A percentile compares a stretch with the other conserved stretches of the same genome.
These are phyloP conservation scores for Oplegnathus fasciatus DNA, from an alignment of 2,113 vertebrate genomes.

Conservation along the genomic window DNA sequence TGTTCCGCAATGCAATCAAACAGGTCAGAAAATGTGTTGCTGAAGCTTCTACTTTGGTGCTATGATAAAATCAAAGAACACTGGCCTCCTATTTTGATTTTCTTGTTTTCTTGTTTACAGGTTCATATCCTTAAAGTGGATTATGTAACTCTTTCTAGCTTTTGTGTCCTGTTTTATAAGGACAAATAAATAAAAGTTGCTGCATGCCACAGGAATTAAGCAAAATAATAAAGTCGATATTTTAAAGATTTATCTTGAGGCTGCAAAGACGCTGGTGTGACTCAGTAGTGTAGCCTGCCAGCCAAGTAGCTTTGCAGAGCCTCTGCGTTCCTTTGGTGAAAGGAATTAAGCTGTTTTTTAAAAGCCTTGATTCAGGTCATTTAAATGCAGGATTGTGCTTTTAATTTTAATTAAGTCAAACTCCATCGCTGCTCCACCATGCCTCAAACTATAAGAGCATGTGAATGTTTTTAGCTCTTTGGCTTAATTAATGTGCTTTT, in stretches of 20 bases:
- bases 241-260: neutral
- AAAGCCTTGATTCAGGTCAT: neutral
- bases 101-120: neutral
- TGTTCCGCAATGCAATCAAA: slow-evolving; percentile 90
- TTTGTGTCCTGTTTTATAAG: neutral
- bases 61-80: slow-evolving; percentile 6
- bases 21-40: slow-evolving; percentile 84
- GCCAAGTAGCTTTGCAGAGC: neutral
- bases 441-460: neutral
- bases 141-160: neutral
- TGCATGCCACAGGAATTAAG: neutral
- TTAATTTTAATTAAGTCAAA: slow-evolving; percentile 15
- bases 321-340: neutral
- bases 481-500: neutral
- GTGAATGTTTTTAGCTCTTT: neutral
- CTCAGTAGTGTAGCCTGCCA: neutral
- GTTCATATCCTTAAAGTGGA: neutral
- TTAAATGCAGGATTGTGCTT: neutral
- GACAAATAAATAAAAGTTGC: slow-evolving; percentile 2
- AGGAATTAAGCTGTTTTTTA: slow-evolving; percentile 1
- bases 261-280: slow-evolving; percentile 21
- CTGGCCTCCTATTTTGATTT: neutral
- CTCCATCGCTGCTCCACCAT: neutral
- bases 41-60: neutral
- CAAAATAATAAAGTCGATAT: slow-evolving; percentile 16